phyloP scores from a whole-genome alignment of 1,140 invertebrate genomes.

The Pectinophora gossypiella region DNA sequence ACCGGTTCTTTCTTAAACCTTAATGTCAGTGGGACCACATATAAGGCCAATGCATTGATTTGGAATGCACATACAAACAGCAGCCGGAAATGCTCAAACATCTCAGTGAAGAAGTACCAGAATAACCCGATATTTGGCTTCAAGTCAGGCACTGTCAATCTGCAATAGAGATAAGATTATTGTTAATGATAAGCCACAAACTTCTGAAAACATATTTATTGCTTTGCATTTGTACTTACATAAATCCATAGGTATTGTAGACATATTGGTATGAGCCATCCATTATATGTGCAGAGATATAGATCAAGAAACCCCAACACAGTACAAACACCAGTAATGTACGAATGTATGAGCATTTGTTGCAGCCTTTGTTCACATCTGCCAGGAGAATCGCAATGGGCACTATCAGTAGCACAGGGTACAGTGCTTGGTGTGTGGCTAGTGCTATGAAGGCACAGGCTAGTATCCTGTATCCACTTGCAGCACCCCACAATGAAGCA shows the following conservation, averaged over 20 bases:
- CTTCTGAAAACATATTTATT: background rate
- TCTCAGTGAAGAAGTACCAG: constrained; percentile 99
- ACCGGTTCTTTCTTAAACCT: constrained; percentile 91
- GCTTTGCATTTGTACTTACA: constrained; percentile 78
- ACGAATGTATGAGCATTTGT: constrained; percentile 70
- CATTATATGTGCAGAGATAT: constrained; percentile 67
- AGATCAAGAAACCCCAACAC: constrained; percentile 68
- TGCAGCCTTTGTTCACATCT: constrained; percentile 64
- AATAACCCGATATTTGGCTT: constrained; percentile 98
- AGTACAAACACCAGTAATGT: constrained; percentile 65
- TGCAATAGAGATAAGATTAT: constrained; percentile 56
- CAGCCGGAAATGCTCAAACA: constrained; percentile 98
- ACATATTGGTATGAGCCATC: constrained; percentile 84
- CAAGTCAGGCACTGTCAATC: constrained; percentile 91
- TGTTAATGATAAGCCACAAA: background rate
- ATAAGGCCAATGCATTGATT: constrained; percentile 94
- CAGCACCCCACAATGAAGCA: constrained; percentile 80
- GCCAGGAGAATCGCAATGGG: constrained; percentile 79
- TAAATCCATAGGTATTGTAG: constrained; percentile 88
- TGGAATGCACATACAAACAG: constrained; percentile 98
- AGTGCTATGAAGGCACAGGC: constrained; percentile 83
- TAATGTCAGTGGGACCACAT: constrained; percentile 91
- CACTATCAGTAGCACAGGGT: constrained; percentile 89
- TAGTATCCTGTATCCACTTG: constrained; percentile 78
- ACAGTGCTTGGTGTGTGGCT: constrained; percentile 89